Conservation (phyloP, 2,113 vertebrate genomes). For the Psittacus erithacus region DNA sequence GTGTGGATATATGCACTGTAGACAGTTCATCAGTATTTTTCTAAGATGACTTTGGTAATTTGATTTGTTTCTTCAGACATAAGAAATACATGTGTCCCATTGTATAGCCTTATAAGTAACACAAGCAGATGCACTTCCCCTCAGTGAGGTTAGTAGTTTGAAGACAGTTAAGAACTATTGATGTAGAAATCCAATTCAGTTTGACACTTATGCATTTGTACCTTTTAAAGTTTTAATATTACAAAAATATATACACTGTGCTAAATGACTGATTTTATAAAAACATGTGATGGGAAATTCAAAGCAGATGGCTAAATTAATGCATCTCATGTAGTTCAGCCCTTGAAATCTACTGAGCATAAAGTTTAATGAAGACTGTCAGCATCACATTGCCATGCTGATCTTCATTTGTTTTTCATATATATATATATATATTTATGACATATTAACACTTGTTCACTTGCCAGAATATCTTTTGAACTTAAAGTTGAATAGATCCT, state of each 20-base stretch:
- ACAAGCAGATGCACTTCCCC: not conserved
- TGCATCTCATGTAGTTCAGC: not conserved
- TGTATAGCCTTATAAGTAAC: not conserved
- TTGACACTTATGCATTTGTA: not conserved
- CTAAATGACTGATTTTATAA: not conserved
- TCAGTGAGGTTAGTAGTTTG: not conserved
- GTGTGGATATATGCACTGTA: not conserved
- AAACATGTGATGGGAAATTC: not conserved
- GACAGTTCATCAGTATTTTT: not conserved
- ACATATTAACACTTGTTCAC: not conserved
- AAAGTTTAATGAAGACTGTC: not conserved
- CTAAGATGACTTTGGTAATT: not conserved
- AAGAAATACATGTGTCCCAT: not conserved
- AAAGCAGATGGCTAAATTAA: not conserved
- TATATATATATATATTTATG: not conserved
- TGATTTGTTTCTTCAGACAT: not conserved
- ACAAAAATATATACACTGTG: not conserved
- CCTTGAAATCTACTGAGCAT: not conserved
- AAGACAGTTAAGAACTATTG: not conserved
- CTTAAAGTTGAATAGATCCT: not conserved
- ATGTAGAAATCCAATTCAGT: not conserved
- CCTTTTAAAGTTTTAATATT: not conserved
- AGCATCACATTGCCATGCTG: not conserved
- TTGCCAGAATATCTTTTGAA: slow-evolving; percentile 2
- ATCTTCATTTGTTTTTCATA: not conserved